phyloP scores from a whole-genome alignment of 1,140 invertebrate genomes.

The Meteorus sp. region DNA sequence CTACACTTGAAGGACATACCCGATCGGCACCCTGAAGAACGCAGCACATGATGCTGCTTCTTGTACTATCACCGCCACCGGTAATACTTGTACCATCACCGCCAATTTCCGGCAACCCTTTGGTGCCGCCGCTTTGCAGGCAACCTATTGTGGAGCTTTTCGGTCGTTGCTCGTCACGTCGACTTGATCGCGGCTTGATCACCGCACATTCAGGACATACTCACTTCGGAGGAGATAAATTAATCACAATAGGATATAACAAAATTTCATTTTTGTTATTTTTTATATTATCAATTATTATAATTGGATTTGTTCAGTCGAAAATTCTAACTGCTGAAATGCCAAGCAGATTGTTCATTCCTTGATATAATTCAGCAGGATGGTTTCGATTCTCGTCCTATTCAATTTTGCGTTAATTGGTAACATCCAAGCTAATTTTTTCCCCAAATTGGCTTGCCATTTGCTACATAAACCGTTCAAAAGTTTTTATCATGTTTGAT shows the following conservation, averaged over 20 bases:
- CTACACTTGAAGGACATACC: constrained; percentile 46
- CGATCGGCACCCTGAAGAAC: constrained; percentile 49
- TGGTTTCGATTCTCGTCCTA: no score
- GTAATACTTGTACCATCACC: constrained; percentile 29
- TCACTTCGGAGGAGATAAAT: background rate
- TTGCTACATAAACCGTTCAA: no score
- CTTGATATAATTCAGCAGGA: no score
- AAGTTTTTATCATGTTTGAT: no score
- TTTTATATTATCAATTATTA: background rate
- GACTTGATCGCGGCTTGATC: background rate
- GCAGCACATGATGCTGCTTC: constrained; percentile 48
- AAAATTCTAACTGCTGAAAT: background rate
- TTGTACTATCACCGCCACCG: constrained; percentile 29
- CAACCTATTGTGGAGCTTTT: constrained; percentile 52
- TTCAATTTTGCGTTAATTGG: no score
- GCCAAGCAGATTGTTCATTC: background rate
- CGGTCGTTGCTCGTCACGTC: constrained; percentile 6
- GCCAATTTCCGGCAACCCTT: constrained; percentile 43
- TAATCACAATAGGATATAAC: no score
- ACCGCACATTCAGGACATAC: background rate
- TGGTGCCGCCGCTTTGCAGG: constrained; percentile 48
- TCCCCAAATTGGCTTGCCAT: no score
- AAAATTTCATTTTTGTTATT: background rate
- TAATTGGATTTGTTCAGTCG: no score
- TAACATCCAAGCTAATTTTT: no score